These are phyloP conservation scores for Boulengeromyrus knoepffleri DNA, from an alignment of 2,113 vertebrate genomes.

Conservation along the genomic window DNA sequence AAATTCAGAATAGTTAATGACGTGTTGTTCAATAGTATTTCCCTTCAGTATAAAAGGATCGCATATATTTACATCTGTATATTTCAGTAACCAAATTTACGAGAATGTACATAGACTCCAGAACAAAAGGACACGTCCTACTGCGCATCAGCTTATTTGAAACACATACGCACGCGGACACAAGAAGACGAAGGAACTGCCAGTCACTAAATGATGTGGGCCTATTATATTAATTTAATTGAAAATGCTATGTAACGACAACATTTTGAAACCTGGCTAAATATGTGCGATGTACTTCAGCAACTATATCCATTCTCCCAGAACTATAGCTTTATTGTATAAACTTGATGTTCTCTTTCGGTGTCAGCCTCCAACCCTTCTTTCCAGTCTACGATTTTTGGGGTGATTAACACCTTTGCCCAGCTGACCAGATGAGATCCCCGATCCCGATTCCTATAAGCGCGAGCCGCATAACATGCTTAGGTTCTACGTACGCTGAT, in stretches of 20 bases:
- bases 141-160: background rate
- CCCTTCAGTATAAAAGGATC: background rate
- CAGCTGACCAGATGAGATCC: background rate
- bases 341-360: background rate
- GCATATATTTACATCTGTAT: background rate
- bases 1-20: background rate
- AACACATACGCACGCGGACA: background rate
- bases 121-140: background rate
- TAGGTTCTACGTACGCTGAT: background rate
- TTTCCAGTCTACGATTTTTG: background rate
- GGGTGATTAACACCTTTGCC: background rate
- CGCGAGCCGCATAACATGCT: background rate
- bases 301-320: background rate
- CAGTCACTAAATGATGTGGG: background rate
- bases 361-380: background rate
- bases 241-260: background rate
- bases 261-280: background rate
- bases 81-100: background rate
- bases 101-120: background rate
- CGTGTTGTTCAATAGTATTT: background rate
- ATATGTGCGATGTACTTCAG: background rate
- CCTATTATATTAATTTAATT: background rate
- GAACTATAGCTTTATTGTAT: background rate
- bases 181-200: background rate
- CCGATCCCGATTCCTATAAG: background rate